Evolutionary conservation across 2,888 invertebrate genomes (phyloP).

Genomic region (Diachrysia chrysitis): DNA sequence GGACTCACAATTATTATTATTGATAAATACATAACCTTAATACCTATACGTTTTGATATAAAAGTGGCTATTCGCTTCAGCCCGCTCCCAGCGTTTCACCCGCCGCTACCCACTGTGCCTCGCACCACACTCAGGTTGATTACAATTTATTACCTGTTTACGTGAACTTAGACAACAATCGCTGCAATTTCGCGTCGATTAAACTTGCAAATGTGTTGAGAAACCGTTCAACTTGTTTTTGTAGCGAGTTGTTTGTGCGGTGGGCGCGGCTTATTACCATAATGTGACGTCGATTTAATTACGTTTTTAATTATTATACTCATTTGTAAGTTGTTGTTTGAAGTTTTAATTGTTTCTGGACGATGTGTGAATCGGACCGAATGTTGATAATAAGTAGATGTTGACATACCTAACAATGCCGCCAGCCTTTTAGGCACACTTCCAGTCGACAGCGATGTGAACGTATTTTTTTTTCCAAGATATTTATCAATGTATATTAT

Average conservation of each 20-base stretch:
- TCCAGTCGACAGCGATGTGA: no score
- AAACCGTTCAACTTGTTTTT: constrained; percentile 52
- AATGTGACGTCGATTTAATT: constrained; percentile 19
- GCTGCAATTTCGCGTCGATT: constrained; percentile 62
- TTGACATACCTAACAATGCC: no score
- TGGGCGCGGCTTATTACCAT: constrained; percentile 29
- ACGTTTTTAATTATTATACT: constrained; percentile 11
- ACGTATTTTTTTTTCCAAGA: no score
- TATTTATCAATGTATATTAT: no score
- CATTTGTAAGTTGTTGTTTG: not conserved
- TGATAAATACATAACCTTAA: no score
- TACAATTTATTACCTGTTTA: constrained; percentile 67
- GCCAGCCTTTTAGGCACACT: no score
- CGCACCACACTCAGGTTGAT: constrained; percentile 47
- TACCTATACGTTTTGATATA: no score
- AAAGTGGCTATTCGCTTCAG: no score
- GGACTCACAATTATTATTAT: no score
- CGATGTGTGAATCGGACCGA: not conserved
- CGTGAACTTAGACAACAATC: constrained; percentile 63
- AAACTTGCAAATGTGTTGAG: constrained; percentile 64
- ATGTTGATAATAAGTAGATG: not conserved
- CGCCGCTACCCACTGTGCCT: constrained; percentile 12
- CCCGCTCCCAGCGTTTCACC: not conserved
- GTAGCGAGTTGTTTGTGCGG: constrained; percentile 11
- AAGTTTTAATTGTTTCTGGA: not conserved